Percentiles rank a stretch among this genome's conserved stretches.
Evolutionary conservation across 2,113 vertebrate genomes (phyloP).

Genomic region (Ailurus styani): DNA sequence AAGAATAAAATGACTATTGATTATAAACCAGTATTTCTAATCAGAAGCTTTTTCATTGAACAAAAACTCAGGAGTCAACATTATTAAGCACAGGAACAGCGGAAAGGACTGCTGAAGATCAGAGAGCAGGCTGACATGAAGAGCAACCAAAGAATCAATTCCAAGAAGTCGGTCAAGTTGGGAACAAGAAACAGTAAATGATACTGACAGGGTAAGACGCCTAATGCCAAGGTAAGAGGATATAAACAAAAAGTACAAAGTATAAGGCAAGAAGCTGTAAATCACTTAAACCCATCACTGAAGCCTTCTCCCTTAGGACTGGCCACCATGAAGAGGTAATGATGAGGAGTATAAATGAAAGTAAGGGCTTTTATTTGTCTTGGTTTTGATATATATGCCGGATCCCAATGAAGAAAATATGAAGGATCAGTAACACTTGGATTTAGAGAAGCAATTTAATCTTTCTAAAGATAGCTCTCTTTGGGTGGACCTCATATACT

Average conservation of each 20-base stretch:
- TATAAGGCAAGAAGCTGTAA: background rate
- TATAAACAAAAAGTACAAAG: background rate
- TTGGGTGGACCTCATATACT: background rate
- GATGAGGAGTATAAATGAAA: background rate
- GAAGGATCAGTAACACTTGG: background rate
- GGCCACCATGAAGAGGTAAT: background rate
- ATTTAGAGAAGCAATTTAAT: background rate
- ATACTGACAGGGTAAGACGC: background rate
- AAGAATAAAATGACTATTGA: background rate
- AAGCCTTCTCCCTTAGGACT: background rate
- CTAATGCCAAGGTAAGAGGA: background rate
- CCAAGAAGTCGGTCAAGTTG: background rate
- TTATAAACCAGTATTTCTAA: background rate
- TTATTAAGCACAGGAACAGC: background rate
- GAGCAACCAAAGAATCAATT: background rate
- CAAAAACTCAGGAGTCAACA: background rate
- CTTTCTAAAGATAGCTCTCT: background rate
- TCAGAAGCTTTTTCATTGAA: background rate
- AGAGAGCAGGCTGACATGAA: background rate
- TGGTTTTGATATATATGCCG: background rate
- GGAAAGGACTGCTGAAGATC: background rate
- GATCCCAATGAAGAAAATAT: background rate
- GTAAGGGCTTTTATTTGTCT: background rate
- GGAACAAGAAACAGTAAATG: background rate
- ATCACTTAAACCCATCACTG: background rate